Base-by-base conservation (phyloP, 2,888 invertebrate genomes). In the Heliconius aoede region DNA sequence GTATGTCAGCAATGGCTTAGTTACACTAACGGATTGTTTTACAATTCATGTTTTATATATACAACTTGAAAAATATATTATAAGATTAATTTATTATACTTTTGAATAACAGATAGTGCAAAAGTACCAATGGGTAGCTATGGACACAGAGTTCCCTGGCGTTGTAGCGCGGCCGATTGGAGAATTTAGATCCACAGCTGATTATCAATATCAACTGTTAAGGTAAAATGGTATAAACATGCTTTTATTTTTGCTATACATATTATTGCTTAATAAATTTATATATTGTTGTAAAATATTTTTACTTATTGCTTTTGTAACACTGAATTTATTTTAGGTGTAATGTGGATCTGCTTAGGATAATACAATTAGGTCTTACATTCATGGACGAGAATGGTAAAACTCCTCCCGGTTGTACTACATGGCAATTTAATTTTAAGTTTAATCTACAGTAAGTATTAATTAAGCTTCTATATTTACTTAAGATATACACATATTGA, bases 371-470 rank as follows among this genome's bases (percentile, higher is more conserved):
- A 83, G 97, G 98, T 81, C 95, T 99, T 78, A 99, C 99, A 67
- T 98, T 99, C 92, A 96, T 98, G 93, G 98, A 99, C 92, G 98
- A 99, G 86, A 97, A 97, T 86, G 99, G 99, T 71, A 97, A 98
- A 90, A 97, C 97, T 65, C 98, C 98, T 24, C 96, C 96, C 18
- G 98, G 97, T 72, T 97, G 96, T 86, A 97, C 97, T 76, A 99
- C 99, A 32, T 99, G 99, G 98, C 99, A 99, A 93, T 99, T 99
- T 90, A 99, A 99, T 94, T 99, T 99, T 91, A 98, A 98, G 93
- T 99, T 99, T 88, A 98, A 98, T 91, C 95, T 99, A 81, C 96
- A 97, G 97, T 98, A 95, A 95, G 96, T 84, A 80, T 69, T 81
- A 21, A 75, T 72, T 68, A 77, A 69, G 51, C 72, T 72, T 58